phyloP scores from a whole-genome alignment of 2,888 invertebrate species.

The Scaptodrosophila latifasciaeformis region DNA sequence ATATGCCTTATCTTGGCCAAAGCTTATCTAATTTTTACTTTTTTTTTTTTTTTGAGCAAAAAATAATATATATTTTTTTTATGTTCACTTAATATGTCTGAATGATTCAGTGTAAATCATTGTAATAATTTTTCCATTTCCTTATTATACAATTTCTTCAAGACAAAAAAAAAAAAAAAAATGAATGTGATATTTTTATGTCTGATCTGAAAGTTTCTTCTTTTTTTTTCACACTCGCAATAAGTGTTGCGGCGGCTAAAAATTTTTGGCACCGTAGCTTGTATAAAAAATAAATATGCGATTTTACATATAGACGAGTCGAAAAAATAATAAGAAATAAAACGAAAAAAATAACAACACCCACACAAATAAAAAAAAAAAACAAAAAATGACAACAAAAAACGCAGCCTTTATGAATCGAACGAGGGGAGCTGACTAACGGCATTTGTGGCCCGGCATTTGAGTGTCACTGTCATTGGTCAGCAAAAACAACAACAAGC shows the following conservation, averaged over 20 bases:
- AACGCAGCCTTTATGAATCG: neutral
- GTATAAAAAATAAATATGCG: too few species aligned
- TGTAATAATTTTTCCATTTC: too few species aligned
- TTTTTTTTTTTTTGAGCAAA: conserved; percentile 15
- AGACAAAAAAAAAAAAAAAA: too few species aligned
- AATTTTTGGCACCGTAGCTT: too few species aligned
- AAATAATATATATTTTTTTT: neutral
- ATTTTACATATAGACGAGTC: conserved; percentile 18
- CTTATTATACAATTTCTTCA: too few species aligned
- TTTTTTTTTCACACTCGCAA: conserved; percentile 11
- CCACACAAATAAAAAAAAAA: neutral
- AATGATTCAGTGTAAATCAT: too few species aligned
- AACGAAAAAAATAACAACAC: neutral
- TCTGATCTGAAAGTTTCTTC: neutral
- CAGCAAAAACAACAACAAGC: conserved; percentile 13
- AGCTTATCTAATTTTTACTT: conserved; percentile 49
- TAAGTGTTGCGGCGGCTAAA: conserved; percentile 27
- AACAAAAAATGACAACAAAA: neutral
- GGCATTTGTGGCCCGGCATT: conserved; percentile 30
- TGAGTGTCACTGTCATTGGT: conserved; percentile 65
- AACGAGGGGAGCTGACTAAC: conserved; percentile 10
- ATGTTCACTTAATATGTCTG: too few species aligned
- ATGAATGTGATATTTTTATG: too few species aligned
- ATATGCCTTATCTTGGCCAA: conserved; percentile 45
- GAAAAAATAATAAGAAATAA: neutral